Base-by-base conservation (phyloP, 2,113 vertebrate species). In the Cynoglossus semilaevis region DNA sequence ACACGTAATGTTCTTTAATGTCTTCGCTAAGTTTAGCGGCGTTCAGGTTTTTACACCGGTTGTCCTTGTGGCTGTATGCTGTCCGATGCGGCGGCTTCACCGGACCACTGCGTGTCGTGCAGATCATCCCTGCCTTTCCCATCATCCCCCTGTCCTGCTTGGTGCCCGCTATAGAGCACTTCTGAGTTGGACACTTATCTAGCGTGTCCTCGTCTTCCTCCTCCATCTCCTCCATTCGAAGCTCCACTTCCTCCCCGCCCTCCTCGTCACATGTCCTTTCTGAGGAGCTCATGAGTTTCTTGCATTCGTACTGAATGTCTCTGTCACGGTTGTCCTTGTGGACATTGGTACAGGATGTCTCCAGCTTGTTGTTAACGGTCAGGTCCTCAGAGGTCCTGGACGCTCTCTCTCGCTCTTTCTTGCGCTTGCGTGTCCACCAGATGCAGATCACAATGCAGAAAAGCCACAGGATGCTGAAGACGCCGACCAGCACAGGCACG, bases 351-450 rank as follows among this genome's bases (percentile, higher is more conserved):
- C 93, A 89, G 9, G 92, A 92, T 9, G 38, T 9, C 0, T 93
- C 93, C 89, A 94, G 93, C 77, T 93, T 94, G 88, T 99, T 98
- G 89, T 98, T 99, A 74, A 92, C 77, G 38, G 90, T 89, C 19
- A 92, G 91, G 47, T 95, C 94, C 57, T 88, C 89, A 0, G 88
- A 49, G 0, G 22, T 29, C 6, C 85, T 72, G 51, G 86, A 49
- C 66, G 87, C 85, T 83, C 94, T 87, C 81, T 95, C 92, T 17
- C 93, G 84, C 69, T 92, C 93, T 94, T 97, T 97, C 92, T 94
- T 93, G 66, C 95, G 92, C 71, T 95, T 96, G 48, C 93, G 91
- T 3, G 90, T 95, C 95, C 96, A 98, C 92, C 94, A 96, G 9
- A 96, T 85, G 0, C 94, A 98, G 42, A 96, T 83, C 13, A 88